Base-by-base conservation (phyloP, 2,113 vertebrate genomes). In the Turnix velox region DNA sequence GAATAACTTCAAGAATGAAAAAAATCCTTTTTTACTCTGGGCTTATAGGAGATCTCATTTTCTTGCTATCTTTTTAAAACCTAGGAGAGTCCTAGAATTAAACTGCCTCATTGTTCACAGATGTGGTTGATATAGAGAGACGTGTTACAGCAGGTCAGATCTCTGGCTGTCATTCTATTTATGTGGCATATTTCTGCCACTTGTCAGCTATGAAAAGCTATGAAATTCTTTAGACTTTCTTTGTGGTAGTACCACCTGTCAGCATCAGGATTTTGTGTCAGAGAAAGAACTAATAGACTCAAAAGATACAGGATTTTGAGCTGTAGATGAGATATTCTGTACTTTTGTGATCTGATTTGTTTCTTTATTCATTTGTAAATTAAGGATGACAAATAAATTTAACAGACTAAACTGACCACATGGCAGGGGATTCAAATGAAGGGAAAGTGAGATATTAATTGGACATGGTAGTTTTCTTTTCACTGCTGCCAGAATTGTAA, bases 121-220 rank as follows among this genome's bases (percentile, higher is more conserved):
- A 43, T 67, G 28, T 1, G 25, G 67, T 78, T 9, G 6, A 89
- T 96, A 92, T 83, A 84, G 84, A 90, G 94, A 95, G 84, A 83
- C 85, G 87, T 59, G 20, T 77, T 74, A 65, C 74, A 97, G 58
- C 81, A 75, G 93, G 94, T 92, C 92, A 86, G 45, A 84, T 96
- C 42, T 95, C 66, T 95, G 84, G 68, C 84, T 91, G 42, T 95
- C 86, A 75, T 93, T 96, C 65, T 39, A 49, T 85, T 96, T 77
- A 96, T 95, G 77, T 94, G 92, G 84, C 82, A 67, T 86, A 91
- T 95, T 96, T 96, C 82, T 96, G 82, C 85, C 88, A 74, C 65
- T 93, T 96, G 82, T 93, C 86, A 94, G 67, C 68, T 94, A 75
- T 71, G 92, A 96, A 95, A 96, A 94, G 90, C 76, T 63, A 74